Evolutionary conservation across 35 echinoderm and acorn worm genomes (phyloP).

Genomic region (Lytechinus pictus): DNA sequence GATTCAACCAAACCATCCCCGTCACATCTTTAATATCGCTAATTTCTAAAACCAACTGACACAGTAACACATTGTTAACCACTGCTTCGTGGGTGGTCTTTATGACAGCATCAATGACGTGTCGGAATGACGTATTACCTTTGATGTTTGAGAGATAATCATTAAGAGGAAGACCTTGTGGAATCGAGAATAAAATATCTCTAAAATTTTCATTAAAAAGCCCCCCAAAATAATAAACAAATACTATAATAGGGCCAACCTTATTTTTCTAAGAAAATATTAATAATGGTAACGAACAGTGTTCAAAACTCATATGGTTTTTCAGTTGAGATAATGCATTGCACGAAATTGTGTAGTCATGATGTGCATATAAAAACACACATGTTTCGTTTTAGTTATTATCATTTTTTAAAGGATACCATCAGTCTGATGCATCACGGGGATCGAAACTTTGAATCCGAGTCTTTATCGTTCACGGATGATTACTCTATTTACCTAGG

Average conservation of each 20-base stretch:
- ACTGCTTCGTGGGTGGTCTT: background rate
- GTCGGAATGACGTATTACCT: conserved; percentile 8
- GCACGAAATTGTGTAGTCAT: background rate
- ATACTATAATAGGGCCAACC: no score
- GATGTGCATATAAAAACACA: background rate
- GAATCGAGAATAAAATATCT: background rate
- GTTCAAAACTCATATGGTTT: background rate
- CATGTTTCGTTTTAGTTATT: background rate
- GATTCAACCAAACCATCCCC: background rate
- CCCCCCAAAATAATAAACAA: background rate
- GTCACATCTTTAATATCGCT: background rate
- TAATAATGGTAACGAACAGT: background rate
- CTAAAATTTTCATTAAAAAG: background rate
- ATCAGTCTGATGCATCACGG: background rate
- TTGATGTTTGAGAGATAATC: conserved; percentile 2
- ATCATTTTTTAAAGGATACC: background rate
- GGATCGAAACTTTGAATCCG: background rate
- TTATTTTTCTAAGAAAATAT: background rate
- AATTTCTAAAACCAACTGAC: conserved; percentile 4
- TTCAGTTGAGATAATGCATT: background rate
- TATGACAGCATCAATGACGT: background rate
- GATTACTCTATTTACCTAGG: conserved; percentile 12
- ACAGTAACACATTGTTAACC: background rate
- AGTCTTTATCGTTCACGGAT: background rate
- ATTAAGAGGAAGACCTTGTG: background rate